Conservation (phyloP, 2,888 invertebrate species). For the Ophion costatus region DNA sequence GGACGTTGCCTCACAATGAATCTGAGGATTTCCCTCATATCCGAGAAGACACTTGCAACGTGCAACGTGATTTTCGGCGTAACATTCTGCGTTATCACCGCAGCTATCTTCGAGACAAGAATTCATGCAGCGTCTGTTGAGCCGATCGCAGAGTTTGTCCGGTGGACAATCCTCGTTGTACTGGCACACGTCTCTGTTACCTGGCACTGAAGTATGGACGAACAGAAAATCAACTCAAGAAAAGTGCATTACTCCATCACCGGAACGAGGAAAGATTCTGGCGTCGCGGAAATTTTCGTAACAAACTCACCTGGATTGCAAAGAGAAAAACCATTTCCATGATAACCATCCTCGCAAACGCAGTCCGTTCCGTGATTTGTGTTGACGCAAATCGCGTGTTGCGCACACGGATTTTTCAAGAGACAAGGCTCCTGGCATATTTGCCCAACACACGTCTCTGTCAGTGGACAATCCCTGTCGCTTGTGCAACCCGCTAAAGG, state of each 20-base stretch:
- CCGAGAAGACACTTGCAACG: conserved; percentile 93
- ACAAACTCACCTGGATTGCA: conserved; percentile 89
- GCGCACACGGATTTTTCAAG: conserved; percentile 92
- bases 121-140: conserved; percentile 93
- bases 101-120: conserved; percentile 91
- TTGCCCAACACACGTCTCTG: conserved; percentile 93
- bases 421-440: conserved; percentile 95
- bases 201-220: conserved; percentile 80
- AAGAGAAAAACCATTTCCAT: conserved; percentile 93
- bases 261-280: too few relatives aligned
- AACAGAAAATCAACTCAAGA: neutral
- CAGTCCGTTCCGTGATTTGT: conserved; percentile 94
- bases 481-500: conserved; percentile 91
- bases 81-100: conserved; percentile 92
- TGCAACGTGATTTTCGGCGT: conserved; percentile 91
- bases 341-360: conserved; percentile 93
- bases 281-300: too few relatives aligned
- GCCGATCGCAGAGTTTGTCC: conserved; percentile 92
- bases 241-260: too few relatives aligned
- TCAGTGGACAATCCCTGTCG: conserved; percentile 93
- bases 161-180: conserved; percentile 96
- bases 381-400: conserved; percentile 94
- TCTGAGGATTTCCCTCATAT: conserved; percentile 90
- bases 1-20: conserved; percentile 89
- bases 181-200: conserved; percentile 89